Evolutionary conservation across 1,140 invertebrate species (phyloP).

Genomic region (Lepidotrigona ventralis): DNA sequence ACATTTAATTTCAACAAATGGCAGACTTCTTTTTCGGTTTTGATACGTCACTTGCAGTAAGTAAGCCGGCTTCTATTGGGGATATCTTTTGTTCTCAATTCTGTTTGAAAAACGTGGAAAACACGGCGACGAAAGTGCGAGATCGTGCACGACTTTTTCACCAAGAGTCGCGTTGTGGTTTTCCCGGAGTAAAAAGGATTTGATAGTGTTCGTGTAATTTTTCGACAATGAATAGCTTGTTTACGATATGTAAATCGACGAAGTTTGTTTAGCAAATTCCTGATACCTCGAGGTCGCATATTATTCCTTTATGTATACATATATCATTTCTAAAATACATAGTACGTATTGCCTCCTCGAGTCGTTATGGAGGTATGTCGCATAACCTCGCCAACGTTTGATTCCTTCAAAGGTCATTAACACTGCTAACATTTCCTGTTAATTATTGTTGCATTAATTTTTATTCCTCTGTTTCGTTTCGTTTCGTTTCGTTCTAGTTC

Average conservation of each 20-base stretch:
- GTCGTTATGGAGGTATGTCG: constrained; percentile 40
- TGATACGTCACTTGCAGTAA: constrained; percentile 86
- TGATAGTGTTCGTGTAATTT: not conserved
- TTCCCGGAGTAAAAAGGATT: not conserved
- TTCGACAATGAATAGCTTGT: no score
- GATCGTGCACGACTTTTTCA: constrained; percentile 4
- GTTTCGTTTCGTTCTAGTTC: not conserved
- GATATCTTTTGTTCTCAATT: no score
- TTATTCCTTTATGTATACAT: no score
- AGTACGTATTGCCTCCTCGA: not conserved
- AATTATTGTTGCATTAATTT: constrained; percentile 1
- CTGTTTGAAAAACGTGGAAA: not conserved
- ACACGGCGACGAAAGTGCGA: not conserved
- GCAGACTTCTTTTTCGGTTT: constrained; percentile 92
- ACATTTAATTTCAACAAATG: constrained; percentile 86
- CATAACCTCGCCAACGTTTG: constrained; percentile 51
- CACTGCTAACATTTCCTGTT: constrained; percentile 6
- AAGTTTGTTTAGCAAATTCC: not conserved
- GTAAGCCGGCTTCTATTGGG: constrained; percentile 65
- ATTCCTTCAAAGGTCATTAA: constrained; percentile 59
- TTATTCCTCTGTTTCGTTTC: not conserved
- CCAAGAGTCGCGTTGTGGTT: constrained; percentile 61
- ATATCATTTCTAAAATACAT: constrained; percentile 15
- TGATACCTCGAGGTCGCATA: not conserved
- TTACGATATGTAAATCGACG: not conserved